Percentiles rank a stretch among this genome's conserved stretches.
Evolutionary conservation across 2,888 invertebrate genomes (phyloP).

Genomic region (Drosophila robusta): DNA sequence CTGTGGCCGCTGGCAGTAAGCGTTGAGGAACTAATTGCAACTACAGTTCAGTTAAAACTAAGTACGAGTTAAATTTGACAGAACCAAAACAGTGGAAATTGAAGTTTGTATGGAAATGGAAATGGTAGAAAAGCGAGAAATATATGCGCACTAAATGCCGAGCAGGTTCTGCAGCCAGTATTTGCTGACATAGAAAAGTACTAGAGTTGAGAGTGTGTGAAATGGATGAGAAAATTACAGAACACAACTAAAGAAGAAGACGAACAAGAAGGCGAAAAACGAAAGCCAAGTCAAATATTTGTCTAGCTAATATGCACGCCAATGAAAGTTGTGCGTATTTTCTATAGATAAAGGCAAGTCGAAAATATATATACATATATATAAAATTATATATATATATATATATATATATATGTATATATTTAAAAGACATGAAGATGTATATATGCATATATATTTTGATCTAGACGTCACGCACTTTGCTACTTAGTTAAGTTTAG

Average conservation of each 20-base stretch:
- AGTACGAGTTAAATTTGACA: conserved; percentile 6
- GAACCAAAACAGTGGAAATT: conserved; percentile 6
- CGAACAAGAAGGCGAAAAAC: conserved; percentile 17
- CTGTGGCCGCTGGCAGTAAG: conserved; percentile 6
- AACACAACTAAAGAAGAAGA: conserved; percentile 11
- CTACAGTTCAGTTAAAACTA: conserved; percentile 29
- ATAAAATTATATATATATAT: conserved; percentile 3
- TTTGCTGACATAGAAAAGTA: conserved; percentile 36
- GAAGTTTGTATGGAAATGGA: conserved; percentile 1
- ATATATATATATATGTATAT: not conserved
- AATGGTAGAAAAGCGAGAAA: conserved; percentile 16
- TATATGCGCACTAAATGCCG: conserved; percentile 11
- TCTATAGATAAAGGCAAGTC: conserved; percentile 12
- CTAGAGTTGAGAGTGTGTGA: conserved; percentile 46
- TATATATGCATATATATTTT: conserved; percentile 7
- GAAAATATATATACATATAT: too few species aligned
- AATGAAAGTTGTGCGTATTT: conserved; percentile 34
- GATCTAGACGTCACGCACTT: conserved; percentile 65
- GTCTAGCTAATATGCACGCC: conserved; percentile 72
- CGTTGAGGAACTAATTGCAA: conserved; percentile 27
- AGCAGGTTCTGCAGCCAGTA: conserved; percentile 12
- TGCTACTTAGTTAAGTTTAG: conserved; percentile 64
- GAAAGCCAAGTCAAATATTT: conserved; percentile 70
- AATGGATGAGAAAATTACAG: conserved; percentile 37
- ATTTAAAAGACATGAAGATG: conserved; percentile 7